Evolutionary conservation across 2,888 invertebrate species (phyloP).

Genomic region (Pantelozetes paolii): DNA sequence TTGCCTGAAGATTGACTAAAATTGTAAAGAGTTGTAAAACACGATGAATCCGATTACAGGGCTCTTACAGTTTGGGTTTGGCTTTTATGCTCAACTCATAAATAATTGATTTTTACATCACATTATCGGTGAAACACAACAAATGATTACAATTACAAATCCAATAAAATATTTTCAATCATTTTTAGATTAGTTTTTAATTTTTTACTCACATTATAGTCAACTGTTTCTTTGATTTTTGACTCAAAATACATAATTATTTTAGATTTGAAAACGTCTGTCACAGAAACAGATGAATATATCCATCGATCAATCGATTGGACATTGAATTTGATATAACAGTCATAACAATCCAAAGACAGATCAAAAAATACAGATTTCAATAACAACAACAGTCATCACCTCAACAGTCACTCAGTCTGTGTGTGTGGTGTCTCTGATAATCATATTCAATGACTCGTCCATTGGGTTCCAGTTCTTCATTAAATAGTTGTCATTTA

Average conservation of each 20-base stretch:
- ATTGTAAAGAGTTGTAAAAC: not conserved
- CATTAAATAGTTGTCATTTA: not conserved
- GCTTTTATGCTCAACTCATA: not conserved
- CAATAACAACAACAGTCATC: not conserved
- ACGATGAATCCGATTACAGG: constrained; percentile 27
- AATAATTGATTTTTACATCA: not conserved
- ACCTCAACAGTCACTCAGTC: not conserved
- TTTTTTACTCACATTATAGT: constrained; percentile 12
- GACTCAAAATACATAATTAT: not conserved
- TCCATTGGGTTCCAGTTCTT: no score
- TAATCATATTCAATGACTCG: not conserved
- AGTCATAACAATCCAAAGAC: no score
- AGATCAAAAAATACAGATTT: no score
- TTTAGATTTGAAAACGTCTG: not conserved
- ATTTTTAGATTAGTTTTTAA: not conserved
- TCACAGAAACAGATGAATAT: no score
- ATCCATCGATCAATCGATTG: not conserved
- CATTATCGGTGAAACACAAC: constrained; percentile 5
- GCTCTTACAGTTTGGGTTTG: not conserved
- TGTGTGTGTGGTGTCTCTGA: not conserved
- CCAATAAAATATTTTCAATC: not conserved
- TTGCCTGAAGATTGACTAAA: not conserved
- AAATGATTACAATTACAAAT: constrained; percentile 25
- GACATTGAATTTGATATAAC: not conserved
- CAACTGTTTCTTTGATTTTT: not conserved